A percentile compares a stretch with the other conserved stretches of the same genome.
phyloP scores from a whole-genome alignment of 2,113 vertebrate genomes.

The Plestiodon gilberti region DNA sequence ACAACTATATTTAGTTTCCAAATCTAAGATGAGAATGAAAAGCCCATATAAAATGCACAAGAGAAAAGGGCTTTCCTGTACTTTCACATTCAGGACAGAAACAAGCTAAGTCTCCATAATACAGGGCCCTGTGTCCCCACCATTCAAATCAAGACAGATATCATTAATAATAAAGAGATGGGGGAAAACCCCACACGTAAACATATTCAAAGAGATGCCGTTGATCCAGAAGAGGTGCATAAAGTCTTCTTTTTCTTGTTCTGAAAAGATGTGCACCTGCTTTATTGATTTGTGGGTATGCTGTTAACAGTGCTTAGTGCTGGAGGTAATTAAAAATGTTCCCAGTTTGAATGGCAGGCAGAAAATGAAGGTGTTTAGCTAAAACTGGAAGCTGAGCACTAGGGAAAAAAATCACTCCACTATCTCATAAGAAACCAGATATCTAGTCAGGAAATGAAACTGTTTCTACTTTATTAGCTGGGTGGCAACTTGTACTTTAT shows the following conservation, averaged over 20 bases:
- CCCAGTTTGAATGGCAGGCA: not conserved
- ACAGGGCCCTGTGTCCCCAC: not conserved
- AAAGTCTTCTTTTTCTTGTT: not conserved
- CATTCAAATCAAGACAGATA: not conserved
- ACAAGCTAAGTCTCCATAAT: not conserved
- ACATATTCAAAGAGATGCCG: not conserved
- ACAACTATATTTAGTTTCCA: not conserved
- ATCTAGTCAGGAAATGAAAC: slow-evolving; percentile 22
- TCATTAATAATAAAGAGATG: not conserved
- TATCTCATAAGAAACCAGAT: slow-evolving; percentile 22
- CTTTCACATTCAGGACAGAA: not conserved
- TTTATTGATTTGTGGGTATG: not conserved
- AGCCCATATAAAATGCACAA: not conserved
- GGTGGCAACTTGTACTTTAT: not conserved
- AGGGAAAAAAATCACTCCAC: not conserved
- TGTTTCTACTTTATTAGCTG: slow-evolving; percentile 19
- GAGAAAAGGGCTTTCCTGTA: not conserved
- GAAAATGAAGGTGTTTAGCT: not conserved
- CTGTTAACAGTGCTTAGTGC: not conserved
- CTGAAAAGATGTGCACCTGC: not conserved
- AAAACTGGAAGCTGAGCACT: slow-evolving; percentile 25
- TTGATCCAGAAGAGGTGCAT: not conserved
- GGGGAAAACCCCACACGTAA: not conserved
- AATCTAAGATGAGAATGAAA: not conserved
- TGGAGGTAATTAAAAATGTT: slow-evolving; percentile 36